phyloP scores from a whole-genome alignment of 2,113 vertebrate species.

The human region DNA sequence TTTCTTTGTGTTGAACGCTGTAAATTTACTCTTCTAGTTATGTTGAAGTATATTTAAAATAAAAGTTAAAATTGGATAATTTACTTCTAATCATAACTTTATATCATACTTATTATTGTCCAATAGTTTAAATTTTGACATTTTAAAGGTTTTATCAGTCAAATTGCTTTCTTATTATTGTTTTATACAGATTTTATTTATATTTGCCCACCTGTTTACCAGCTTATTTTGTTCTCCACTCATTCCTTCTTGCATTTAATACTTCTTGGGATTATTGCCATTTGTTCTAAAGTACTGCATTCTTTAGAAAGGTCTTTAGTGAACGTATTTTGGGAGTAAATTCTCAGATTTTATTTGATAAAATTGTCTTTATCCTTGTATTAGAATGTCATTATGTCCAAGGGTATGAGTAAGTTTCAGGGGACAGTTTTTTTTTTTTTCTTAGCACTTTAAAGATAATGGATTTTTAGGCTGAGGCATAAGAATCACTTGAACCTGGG shows the following conservation, averaged over 20 bases:
- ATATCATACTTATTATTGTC: not conserved
- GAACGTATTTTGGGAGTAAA: not conserved
- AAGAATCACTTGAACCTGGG: no score
- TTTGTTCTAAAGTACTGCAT: not conserved
- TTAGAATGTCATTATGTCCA: not conserved
- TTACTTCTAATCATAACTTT: not conserved
- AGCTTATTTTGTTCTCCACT: not conserved
- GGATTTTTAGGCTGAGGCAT: no score
- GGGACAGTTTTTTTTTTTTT: not conserved
- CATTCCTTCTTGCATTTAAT: not conserved
- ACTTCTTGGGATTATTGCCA: not conserved
- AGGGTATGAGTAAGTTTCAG: not conserved
- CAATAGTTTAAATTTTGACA: not conserved
- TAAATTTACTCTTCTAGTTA: not conserved
- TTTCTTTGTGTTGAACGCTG: not conserved
- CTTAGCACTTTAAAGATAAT: not conserved
- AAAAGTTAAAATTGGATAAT: not conserved
- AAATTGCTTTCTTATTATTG: not conserved
- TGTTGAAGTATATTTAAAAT: not conserved
- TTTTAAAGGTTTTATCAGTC: not conserved
- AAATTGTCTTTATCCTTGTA: not conserved
- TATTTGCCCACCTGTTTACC: not conserved
- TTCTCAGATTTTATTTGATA: not conserved
- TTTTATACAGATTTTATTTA: not conserved
- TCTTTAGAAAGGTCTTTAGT: not conserved